Conservation (phyloP, 2,113 vertebrate genomes). For the Baryphthengus martii region DNA sequence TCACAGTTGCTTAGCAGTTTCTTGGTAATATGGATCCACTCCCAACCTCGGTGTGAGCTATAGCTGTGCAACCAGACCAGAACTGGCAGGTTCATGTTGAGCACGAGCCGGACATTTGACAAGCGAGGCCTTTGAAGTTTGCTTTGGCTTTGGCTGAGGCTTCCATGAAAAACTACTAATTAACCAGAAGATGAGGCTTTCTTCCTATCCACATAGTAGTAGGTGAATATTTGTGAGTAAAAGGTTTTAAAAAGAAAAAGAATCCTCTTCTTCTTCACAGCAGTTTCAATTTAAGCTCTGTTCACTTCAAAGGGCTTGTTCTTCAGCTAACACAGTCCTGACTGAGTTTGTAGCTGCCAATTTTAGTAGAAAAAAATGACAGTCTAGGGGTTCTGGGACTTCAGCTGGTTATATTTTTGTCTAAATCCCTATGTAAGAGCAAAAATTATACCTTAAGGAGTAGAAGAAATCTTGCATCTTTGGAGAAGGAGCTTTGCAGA, state of each 20-base stretch:
- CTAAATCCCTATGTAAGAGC: background rate
- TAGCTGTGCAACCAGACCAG: background rate
- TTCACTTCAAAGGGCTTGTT: constrained; percentile 16
- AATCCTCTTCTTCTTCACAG: background rate
- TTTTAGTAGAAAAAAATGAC: constrained; percentile 14
- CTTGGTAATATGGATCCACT: background rate
- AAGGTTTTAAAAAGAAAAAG: background rate
- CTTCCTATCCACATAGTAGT: background rate
- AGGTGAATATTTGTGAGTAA: background rate
- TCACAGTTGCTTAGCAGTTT: background rate
- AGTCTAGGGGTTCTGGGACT: background rate
- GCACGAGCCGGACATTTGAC: background rate
- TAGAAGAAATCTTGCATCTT: background rate
- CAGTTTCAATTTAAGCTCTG: background rate
- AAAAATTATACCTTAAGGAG: background rate
- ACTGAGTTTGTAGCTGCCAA: background rate
- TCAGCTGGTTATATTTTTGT: background rate
- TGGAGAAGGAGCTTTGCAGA: background rate
- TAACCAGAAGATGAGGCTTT: background rate
- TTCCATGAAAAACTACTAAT: background rate
- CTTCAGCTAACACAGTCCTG: background rate
- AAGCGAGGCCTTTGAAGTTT: background rate
- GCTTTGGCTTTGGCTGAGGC: background rate
- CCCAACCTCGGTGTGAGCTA: background rate
- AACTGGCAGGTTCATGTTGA: background rate